Evolutionary conservation across 2,113 vertebrate species (phyloP), one percentile per base, ranked within the genome.

Genomic region (Boleophthalmus pectinirostris): DNA sequence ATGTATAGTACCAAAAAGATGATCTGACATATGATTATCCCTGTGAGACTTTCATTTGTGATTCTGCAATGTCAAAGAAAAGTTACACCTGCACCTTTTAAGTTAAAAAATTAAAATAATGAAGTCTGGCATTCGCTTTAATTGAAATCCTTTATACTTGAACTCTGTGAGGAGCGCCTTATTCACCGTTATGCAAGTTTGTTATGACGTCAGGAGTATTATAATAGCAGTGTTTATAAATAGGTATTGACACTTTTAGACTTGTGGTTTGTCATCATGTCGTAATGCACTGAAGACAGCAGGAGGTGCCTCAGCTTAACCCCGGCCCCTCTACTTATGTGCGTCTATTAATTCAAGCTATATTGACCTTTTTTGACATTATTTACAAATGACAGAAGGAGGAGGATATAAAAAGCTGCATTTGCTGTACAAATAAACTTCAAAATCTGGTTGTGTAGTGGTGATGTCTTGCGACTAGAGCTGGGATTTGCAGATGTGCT

Each of bases 241-340:
- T 60, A 60, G 24, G 16, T 25, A 18, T 33, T 33, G 13, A 24
- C 25, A 63, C 29, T 33, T 20, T 63, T 8, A 35, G 33, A 20
- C 33, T n/a, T 63, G 60, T 63, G 60, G 61, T 64, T 64, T 43
- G 33, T 64, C 20, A 61, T 61, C 15, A 33, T 15, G 58, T 16
- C 7, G 25, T 25, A 15, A 25, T 5, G 56, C 56, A 25, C 23
- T 58, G 4, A 24, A 24, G 56, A 58, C 21, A 24, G 23, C 23
- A 58, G 56, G 10, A 57, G 8, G 38, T 10, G 57, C 24, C 60
- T 33, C 16, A n/a, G 33, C 18, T 38, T 64, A 64, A 64, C 61
- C 61, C 3, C 9, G 38, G 29, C 15, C 33, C 9, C 20, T 4
- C 13, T 33, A 12, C 61, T 64, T 38, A 18, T 33, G 61, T 64